phyloP scores from a whole-genome alignment of 2,888 invertebrate species.

The Heliconius erato region DNA sequence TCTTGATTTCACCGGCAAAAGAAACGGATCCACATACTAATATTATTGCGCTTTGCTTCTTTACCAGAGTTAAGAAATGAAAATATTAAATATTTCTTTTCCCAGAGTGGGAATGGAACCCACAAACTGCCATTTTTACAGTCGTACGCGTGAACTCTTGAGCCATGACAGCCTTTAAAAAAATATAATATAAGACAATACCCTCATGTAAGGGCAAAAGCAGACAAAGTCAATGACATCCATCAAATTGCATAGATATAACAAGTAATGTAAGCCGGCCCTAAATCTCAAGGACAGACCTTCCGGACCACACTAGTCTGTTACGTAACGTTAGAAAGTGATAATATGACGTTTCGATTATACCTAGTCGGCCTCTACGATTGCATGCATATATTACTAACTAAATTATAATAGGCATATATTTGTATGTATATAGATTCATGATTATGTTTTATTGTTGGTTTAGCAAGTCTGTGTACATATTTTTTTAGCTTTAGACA shows the following conservation, averaged over 20 bases:
- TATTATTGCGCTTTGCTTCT: no score
- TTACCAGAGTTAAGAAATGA: neutral
- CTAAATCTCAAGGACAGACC: constrained; percentile 41
- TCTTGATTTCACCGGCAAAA: no score
- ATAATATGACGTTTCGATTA: constrained; percentile 35
- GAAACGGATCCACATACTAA: no score
- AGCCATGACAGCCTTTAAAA: no score
- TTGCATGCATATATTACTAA: constrained; percentile 31
- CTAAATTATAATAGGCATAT: neutral
- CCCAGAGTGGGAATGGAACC: neutral
- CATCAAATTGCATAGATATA: neutral
- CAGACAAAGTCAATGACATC: neutral
- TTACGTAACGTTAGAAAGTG: constrained; percentile 40
- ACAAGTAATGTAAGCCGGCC: neutral
- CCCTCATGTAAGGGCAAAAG: neutral
- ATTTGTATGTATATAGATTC: neutral
- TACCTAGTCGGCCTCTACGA: constrained; percentile 31
- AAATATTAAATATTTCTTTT: neutral
- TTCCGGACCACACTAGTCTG: constrained; percentile 27
- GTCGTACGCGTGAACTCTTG: no score
- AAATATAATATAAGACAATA: neutral
- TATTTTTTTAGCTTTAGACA: no score
- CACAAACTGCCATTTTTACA: neutral
- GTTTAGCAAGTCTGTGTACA: no score
- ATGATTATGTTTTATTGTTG: no score